A percentile compares a stretch with the other conserved stretches of the same genome.
These are phyloP conservation scores for Ennomos fuscantarius DNA, from an alignment of 2,888 invertebrate species.

Conservation along the genomic window DNA sequence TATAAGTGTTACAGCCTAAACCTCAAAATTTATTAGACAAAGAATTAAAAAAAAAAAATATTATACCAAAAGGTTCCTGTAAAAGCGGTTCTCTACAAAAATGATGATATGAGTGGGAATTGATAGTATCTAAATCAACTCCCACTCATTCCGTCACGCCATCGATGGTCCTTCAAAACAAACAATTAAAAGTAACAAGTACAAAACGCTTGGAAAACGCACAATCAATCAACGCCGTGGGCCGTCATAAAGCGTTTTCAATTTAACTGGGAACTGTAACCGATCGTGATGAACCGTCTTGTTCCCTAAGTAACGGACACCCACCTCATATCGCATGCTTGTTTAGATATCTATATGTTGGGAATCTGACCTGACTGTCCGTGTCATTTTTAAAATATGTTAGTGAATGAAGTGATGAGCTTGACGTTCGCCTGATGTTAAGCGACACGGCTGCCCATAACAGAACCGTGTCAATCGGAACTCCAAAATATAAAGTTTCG, in stretches of 20 bases:
- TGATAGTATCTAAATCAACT: constrained; percentile 27
- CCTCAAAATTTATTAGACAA: too few species aligned
- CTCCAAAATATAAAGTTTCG: too few species aligned
- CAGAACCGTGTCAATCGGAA: too few species aligned
- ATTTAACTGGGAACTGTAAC: constrained; percentile 66
- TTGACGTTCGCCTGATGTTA: too few species aligned
- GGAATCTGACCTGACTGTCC: constrained; percentile 8
- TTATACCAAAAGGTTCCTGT: too few species aligned
- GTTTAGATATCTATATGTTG: constrained; percentile 27
- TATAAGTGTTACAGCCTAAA: too few species aligned
- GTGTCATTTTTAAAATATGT: too few species aligned
- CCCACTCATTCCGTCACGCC: constrained; percentile 23
- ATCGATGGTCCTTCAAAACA: constrained; percentile 32
- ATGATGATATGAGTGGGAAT: not conserved
- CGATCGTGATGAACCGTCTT: constrained; percentile 68
- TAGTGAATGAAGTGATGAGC: too few species aligned
- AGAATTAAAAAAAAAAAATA: too few species aligned
- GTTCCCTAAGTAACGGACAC: constrained; percentile 67
- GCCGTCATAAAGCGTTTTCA: constrained; percentile 68
- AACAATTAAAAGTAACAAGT: constrained; percentile 40
- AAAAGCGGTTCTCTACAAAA: too few species aligned
- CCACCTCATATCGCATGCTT: constrained; percentile 58
- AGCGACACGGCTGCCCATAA: too few species aligned
- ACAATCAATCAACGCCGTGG: constrained; percentile 69
- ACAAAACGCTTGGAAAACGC: constrained; percentile 47